Evolutionary conservation across 2,113 vertebrate genomes (phyloP).

Genomic region (Copsychus sechellarum): DNA sequence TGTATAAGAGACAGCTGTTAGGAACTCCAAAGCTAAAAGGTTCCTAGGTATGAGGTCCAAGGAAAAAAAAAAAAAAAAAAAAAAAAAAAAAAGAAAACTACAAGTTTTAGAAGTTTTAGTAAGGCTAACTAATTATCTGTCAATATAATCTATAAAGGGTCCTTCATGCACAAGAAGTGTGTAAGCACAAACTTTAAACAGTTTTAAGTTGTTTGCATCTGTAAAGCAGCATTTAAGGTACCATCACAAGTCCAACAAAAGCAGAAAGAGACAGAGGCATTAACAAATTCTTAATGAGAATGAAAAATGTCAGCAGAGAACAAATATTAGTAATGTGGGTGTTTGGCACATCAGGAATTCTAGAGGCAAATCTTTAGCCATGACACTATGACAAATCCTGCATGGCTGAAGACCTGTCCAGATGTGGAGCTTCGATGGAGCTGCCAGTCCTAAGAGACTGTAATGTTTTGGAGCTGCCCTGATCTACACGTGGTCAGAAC

Average conservation of each 20-base stretch:
- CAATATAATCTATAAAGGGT: not conserved
- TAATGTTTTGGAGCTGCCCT: not conserved
- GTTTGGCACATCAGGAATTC: not conserved
- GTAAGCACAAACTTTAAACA: not conserved
- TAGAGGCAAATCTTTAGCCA: not conserved
- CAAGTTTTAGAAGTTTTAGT: not conserved
- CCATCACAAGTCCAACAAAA: not conserved
- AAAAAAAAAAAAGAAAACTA: not conserved
- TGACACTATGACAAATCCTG: fast-evolving
- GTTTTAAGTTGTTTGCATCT: not conserved
- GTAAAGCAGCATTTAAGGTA: not conserved
- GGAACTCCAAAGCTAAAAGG: fast-evolving
- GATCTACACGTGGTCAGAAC: fast-evolving
- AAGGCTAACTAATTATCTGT: not conserved
- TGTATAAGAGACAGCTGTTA: too few relatives aligned
- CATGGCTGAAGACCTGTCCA: not conserved
- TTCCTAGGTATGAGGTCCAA: not conserved
- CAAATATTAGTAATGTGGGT: not conserved
- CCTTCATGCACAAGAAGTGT: not conserved
- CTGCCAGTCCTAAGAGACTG: not conserved
- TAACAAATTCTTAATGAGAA: not conserved
- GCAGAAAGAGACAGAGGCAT: not conserved
- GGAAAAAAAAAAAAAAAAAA: not conserved
- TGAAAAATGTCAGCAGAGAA: not conserved
- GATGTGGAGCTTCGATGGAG: not conserved